Percentiles rank a stretch among this genome's conserved stretches.
phyloP scores from a whole-genome alignment of 2,113 vertebrate species.

The Pholis gunnellus region DNA sequence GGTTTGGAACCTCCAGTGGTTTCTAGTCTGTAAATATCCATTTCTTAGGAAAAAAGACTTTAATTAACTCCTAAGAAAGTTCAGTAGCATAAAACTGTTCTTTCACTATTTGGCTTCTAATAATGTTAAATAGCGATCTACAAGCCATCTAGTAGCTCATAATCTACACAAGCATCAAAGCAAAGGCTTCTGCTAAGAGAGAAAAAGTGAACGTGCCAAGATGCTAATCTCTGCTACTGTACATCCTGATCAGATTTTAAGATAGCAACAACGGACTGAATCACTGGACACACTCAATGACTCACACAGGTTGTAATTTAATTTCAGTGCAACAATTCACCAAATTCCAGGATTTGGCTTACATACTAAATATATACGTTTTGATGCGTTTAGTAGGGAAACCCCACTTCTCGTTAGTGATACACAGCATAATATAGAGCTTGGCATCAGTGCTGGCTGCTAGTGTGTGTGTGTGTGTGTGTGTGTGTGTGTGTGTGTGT shows the following conservation, averaged over 20 bases:
- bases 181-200: neutral
- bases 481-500: conserved; percentile 10
- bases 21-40: neutral
- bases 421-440: conserved; percentile 31
- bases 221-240: neutral
- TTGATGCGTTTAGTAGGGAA: conserved; percentile 48
- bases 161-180: conserved; percentile 4
- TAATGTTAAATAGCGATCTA: conserved; percentile 4
- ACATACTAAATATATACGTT: conserved; percentile 5
- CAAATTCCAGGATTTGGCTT: neutral
- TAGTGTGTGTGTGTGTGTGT: neutral
- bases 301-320: conserved; percentile 22
- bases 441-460: conserved; percentile 13
- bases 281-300: neutral
- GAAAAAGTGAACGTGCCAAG: neutral
- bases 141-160: neutral
- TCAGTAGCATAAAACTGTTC: neutral
- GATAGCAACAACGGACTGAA: neutral
- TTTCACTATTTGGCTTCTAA: conserved; percentile 9
- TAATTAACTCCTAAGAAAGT: conserved; percentile 16
- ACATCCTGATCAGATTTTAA: conserved; percentile 7
- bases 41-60: neutral
- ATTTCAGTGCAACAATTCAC: conserved; percentile 23
- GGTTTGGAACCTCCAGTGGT: conserved; percentile 1
- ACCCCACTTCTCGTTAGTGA: conserved; percentile 32